A percentile compares a stretch with the other conserved stretches of the same genome.
Evolutionary conservation across 2,797 vertebrate species (phyloP).

Genomic region (Babyrousa celebensis): DNA sequence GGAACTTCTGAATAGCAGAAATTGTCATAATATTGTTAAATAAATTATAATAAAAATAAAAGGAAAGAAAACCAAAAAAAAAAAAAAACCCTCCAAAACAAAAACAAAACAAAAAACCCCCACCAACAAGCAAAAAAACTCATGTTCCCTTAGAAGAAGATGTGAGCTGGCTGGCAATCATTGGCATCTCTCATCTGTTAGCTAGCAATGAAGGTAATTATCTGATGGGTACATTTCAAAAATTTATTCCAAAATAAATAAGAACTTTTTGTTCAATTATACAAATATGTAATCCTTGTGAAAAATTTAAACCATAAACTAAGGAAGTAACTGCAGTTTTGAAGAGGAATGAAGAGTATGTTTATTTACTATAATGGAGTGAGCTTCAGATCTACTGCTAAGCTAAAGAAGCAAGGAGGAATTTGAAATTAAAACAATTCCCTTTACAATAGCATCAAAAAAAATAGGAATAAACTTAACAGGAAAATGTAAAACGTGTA

Average conservation of each 20-base stretch:
- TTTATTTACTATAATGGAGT: not conserved
- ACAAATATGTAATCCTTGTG: not conserved
- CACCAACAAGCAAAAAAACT: too few relatives aligned
- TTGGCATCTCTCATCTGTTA: not conserved
- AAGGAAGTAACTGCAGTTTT: not conserved
- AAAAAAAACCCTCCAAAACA: too few relatives aligned
- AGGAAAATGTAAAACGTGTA: too few relatives aligned
- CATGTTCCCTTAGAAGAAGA: not conserved
- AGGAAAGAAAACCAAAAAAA: too few relatives aligned
- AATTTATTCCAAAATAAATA: constrained; percentile 2
- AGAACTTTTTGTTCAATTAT: not conserved
- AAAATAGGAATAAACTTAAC: too few relatives aligned
- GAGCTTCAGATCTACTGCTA: not conserved
- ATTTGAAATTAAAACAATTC: not conserved
- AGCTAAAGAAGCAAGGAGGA: not conserved
- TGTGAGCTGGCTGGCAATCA: not conserved
- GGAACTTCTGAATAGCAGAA: too few relatives aligned
- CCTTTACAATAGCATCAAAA: too few relatives aligned
- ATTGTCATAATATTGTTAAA: too few relatives aligned
- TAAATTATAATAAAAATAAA: too few relatives aligned
- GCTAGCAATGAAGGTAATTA: not conserved
- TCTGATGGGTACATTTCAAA: not conserved
- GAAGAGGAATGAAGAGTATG: not conserved
- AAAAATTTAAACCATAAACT: constrained; percentile 6
- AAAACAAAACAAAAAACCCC: too few relatives aligned